Conservation (phyloP, 2,113 vertebrate genomes). For the Steatornis caripensis region DNA sequence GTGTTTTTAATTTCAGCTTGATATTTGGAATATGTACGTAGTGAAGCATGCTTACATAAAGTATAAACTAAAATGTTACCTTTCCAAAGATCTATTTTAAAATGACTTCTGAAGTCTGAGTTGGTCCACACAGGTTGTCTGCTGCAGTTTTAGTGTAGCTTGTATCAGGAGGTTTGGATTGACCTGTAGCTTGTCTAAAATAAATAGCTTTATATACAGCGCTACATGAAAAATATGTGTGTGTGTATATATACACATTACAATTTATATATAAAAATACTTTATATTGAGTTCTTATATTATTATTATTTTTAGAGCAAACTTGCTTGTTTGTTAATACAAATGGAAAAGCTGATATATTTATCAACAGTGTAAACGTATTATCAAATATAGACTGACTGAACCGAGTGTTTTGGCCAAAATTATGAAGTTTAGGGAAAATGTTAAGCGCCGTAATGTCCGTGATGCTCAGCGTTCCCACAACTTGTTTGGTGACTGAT, state of each 20-base stretch:
- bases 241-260: not conserved
- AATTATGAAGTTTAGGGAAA: not conserved
- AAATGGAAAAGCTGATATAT: not conserved
- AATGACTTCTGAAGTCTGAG: not conserved
- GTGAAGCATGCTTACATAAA: not conserved
- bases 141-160: not conserved
- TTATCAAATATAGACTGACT: not conserved
- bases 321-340: not conserved
- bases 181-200: not conserved
- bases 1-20: not conserved
- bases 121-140: not conserved
- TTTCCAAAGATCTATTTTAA: not conserved
- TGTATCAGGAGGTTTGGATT: not conserved
- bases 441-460: not conserved
- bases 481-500: not conserved
- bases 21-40: not conserved
- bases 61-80: not conserved
- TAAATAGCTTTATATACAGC: not conserved
- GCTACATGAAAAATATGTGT: accelerated
- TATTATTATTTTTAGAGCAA: not conserved
- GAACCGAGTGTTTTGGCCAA: not conserved
- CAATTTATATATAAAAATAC: not conserved
- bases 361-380: not conserved
- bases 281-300: not conserved
- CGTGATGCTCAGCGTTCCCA: not conserved